These are phyloP conservation scores for Rhyacophila brunnea DNA, from an alignment of 1,140 invertebrate species.

Conservation along the genomic window DNA sequence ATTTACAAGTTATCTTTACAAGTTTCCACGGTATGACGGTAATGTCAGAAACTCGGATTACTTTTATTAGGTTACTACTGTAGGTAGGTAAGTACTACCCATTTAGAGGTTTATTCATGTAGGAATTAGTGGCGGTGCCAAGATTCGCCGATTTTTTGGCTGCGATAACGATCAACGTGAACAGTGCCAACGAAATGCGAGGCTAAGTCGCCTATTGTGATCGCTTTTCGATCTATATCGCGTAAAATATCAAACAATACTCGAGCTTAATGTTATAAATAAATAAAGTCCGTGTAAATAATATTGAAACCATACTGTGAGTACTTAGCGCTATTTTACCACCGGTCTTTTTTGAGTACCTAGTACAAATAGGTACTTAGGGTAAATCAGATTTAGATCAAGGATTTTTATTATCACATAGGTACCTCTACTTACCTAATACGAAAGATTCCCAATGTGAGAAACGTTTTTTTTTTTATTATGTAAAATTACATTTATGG, in stretches of 20 bases:
- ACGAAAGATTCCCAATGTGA: no score
- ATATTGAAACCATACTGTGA: slow-evolving; percentile 16
- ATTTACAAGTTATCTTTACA: no score
- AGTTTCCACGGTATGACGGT: no score
- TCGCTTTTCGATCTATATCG: slow-evolving; percentile 21
- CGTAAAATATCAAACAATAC: slow-evolving; percentile 27
- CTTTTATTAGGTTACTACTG: no score
- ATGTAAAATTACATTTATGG: no score
- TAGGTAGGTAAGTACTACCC: not conserved
- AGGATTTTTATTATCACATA: no score
- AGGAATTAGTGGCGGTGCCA: slow-evolving; percentile 15
- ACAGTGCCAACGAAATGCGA: slow-evolving; percentile 16
- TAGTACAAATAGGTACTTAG: no score
- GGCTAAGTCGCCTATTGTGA: slow-evolving; percentile 22
- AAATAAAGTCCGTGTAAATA: slow-evolving; percentile 31
- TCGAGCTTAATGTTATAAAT: slow-evolving; percentile 29
- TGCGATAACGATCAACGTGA: slow-evolving; percentile 14
- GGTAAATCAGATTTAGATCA: no score
- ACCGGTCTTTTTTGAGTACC: no score
- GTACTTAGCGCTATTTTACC: slow-evolving; percentile 1
- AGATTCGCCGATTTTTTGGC: slow-evolving; percentile 20
- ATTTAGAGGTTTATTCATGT: slow-evolving; percentile 14
- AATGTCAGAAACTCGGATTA: no score
- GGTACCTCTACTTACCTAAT: no score
- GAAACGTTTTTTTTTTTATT: no score